Evolutionary conservation across 2,797 vertebrate genomes (phyloP).

Genomic region (Echeneis naucrates): DNA sequence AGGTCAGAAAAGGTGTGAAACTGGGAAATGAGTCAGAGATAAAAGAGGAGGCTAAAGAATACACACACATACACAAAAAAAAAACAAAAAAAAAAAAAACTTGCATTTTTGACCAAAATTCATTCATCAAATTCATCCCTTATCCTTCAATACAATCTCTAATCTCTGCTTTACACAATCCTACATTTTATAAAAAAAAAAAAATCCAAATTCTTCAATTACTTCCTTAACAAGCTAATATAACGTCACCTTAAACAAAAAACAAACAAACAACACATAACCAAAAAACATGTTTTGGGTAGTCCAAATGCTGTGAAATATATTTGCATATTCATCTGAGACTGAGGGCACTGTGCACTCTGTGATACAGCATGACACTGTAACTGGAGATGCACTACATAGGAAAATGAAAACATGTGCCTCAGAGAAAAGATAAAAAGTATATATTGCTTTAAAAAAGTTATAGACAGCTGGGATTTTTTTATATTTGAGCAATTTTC

Average conservation of each 20-base stretch:
- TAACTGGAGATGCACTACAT: not conserved
- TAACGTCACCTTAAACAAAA: not conserved
- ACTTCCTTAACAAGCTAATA: not conserved
- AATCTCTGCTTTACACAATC: not conserved
- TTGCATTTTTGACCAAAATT: not conserved
- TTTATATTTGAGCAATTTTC: slow-evolving; percentile 10
- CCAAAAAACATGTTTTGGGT: not conserved
- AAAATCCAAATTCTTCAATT: not conserved
- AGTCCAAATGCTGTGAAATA: slow-evolving; percentile 20
- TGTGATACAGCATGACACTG: slow-evolving; percentile 14
- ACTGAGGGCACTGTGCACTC: slow-evolving; percentile 3
- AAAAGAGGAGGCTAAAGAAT: slow-evolving; percentile 32
- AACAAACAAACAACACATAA: not conserved
- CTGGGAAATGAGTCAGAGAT: slow-evolving; percentile 32
- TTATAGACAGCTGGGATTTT: not conserved
- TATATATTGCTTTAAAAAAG: not conserved
- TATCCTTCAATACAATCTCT: not conserved
- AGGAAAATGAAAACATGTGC: no score
- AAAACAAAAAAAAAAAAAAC: no score
- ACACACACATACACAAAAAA: not conserved
- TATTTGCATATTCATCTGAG: slow-evolving; percentile 40
- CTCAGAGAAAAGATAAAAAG: no score
- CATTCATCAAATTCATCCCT: not conserved
- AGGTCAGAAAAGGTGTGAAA: slow-evolving; percentile 28
- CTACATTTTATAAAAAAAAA: not conserved